These are phyloP conservation scores for Cyphomyrus plagiostoma DNA, from an alignment of 2,113 vertebrate genomes.

Conservation along the genomic window DNA sequence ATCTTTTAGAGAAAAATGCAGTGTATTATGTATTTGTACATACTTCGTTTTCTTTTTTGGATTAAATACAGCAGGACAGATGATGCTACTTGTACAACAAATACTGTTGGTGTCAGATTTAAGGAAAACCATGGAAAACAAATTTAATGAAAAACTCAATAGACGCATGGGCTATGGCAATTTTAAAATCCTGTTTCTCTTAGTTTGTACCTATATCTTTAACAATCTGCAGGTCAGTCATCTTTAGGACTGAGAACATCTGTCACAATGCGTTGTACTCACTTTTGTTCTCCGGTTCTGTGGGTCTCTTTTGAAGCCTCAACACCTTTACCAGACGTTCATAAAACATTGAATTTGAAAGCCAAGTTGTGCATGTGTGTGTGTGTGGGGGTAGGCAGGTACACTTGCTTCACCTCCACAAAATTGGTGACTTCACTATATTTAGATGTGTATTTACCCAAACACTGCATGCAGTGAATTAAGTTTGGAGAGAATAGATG, in stretches of 20 bases:
- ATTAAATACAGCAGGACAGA: too few species aligned
- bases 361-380: slow-evolving; percentile 30
- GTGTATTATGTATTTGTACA: too few species aligned
- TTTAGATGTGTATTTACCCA: slow-evolving; percentile 42
- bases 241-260: slow-evolving; percentile 58
- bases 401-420: slow-evolving; percentile 42
- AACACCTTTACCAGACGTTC: slow-evolving; percentile 57
- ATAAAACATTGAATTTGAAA: slow-evolving; percentile 48
- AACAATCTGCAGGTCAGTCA: slow-evolving; percentile 51
- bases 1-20: too few species aligned
- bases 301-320: slow-evolving; percentile 49
- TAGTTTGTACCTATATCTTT: slow-evolving; percentile 51
- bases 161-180: too few species aligned
- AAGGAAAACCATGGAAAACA: too few species aligned
- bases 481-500: slow-evolving; percentile 37
- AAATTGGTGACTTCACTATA: slow-evolving; percentile 45
- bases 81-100: too few species aligned
- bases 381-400: slow-evolving; percentile 26
- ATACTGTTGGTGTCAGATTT: too few species aligned
- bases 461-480: slow-evolving; percentile 43
- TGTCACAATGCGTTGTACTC: slow-evolving; percentile 51
- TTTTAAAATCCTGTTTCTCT: slow-evolving; percentile 51
- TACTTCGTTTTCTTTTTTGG: too few species aligned
- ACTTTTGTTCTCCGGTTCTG: slow-evolving; percentile 40
- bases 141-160: too few species aligned